Evolutionary conservation across 2,888 invertebrate genomes (phyloP).

Genomic region (Argyra leucocephala): DNA sequence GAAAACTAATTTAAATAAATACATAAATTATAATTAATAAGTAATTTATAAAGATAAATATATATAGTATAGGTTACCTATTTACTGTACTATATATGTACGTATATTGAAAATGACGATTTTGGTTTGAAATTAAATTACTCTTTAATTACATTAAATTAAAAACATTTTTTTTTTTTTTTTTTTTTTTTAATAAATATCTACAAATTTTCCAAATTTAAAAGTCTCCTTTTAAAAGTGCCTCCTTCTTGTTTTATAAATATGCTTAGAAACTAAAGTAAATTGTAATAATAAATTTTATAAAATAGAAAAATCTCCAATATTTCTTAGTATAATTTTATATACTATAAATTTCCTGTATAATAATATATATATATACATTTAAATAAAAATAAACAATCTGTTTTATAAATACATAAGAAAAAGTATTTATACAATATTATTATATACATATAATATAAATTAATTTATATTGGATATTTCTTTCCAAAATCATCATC

Average conservation of each 20-base stretch:
- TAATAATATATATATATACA: too few relatives aligned
- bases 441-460: constrained; percentile 16
- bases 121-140: neutral
- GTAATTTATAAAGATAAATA: neutral
- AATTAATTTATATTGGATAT: constrained; percentile 14
- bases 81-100: too few relatives aligned
- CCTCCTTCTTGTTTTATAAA: neutral
- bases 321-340: constrained; percentile 12
- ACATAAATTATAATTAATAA: neutral
- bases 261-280: neutral
- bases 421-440: neutral
- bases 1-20: too few relatives aligned
- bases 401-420: too few relatives aligned
- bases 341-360: too few relatives aligned
- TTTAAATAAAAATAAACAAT: too few relatives aligned
- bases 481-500: constrained; percentile 12
- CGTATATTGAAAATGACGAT: neutral
- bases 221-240: neutral
- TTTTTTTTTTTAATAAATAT: neutral
- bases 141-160: neutral
- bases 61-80: too few relatives aligned
- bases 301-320: neutral
- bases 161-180: too few relatives aligned
- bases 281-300: neutral
- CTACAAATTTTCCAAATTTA: neutral